These are phyloP conservation scores for Elephas maximus DNA, from an alignment of 2,113 vertebrate species.

Conservation along the genomic window DNA sequence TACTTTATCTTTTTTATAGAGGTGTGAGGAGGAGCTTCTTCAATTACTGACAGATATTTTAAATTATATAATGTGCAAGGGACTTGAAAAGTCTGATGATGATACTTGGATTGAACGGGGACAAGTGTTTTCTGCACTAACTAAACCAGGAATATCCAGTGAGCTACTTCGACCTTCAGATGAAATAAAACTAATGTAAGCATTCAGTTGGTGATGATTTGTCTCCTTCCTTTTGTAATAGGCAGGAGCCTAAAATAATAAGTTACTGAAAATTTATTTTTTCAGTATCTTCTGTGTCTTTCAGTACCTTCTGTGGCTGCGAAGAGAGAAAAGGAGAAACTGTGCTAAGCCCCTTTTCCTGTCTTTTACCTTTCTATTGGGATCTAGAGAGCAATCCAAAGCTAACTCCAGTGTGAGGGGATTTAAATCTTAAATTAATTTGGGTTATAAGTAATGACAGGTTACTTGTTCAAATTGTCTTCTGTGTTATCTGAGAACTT, in stretches of 20 bases:
- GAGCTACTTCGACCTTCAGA: conserved; percentile 95
- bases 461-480: conserved; percentile 37
- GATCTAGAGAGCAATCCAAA: conserved; percentile 47
- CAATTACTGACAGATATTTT: conserved; percentile 94
- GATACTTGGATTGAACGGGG: conserved; percentile 96
- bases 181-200: conserved; percentile 96
- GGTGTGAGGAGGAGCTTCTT: conserved; percentile 93
- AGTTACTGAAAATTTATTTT: conserved; percentile 9
- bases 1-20: conserved; percentile 85
- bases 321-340: background rate
- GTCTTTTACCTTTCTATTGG: conserved; percentile 26
- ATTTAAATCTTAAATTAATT: conserved; percentile 60
- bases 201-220: background rate
- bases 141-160: conserved; percentile 94
- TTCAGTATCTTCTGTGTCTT: background rate
- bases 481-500: background rate
- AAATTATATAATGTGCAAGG: conserved; percentile 95
- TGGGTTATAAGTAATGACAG: background rate
- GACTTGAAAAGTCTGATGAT: conserved; percentile 96
- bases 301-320: background rate
- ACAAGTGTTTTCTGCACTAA: conserved; percentile 97
- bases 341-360: background rate
- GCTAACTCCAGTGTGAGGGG: background rate
- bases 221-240: background rate
- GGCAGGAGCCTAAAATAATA: background rate